These are phyloP conservation scores for Drosophila lutescens DNA, from an alignment of 2,888 invertebrate genomes.

Conservation along the genomic window DNA sequence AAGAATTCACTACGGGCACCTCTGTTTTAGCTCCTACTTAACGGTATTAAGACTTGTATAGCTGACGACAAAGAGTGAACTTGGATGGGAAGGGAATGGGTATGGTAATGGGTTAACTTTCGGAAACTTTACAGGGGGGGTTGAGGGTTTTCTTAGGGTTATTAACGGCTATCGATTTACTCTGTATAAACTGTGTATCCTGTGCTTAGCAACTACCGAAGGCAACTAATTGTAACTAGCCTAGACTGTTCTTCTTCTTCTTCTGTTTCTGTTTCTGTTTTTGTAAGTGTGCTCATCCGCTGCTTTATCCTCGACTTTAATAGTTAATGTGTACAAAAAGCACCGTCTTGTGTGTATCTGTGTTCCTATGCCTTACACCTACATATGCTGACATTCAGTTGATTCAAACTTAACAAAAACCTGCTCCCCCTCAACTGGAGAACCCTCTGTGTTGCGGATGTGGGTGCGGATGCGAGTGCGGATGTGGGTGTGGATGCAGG, in stretches of 20 bases:
- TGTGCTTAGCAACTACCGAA: constrained; percentile 68
- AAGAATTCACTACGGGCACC: constrained; percentile 81
- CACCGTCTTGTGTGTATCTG: constrained; percentile 28
- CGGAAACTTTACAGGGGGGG: neutral
- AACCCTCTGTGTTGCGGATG: constrained; percentile 20
- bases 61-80: constrained; percentile 27
- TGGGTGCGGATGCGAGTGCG: constrained; percentile 8
- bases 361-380: constrained; percentile 18
- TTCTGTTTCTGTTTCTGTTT: neutral
- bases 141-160: neutral
- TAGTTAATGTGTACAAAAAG: constrained; percentile 33
- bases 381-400: constrained; percentile 4
- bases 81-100: neutral
- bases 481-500: constrained; percentile 5
- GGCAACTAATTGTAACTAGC: constrained; percentile 77
- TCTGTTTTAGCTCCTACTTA: constrained; percentile 26
- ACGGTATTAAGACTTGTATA: constrained; percentile 38
- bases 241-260: constrained; percentile 40
- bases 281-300: constrained; percentile 3
- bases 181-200: constrained; percentile 52
- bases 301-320: constrained; percentile 2
- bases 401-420: constrained; percentile 28
- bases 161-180: constrained; percentile 24
- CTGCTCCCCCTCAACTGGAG: constrained; percentile 41
- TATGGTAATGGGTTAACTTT: neutral